These are phyloP conservation scores for Manis crassicaudata DNA, from an alignment of 2,797 vertebrate species.

Conservation along the genomic window DNA sequence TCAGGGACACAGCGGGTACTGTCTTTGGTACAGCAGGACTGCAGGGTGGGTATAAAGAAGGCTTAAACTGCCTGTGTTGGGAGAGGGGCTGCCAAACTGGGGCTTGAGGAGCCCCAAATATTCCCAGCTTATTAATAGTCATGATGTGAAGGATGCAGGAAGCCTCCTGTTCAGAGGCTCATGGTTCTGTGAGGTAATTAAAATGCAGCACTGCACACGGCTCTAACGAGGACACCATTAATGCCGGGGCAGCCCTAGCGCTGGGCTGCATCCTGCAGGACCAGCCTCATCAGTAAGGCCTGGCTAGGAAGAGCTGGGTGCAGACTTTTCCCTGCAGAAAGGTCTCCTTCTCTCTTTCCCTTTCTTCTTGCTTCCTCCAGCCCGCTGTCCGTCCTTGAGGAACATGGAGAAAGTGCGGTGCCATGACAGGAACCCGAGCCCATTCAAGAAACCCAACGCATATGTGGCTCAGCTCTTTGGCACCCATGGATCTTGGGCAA, in stretches of 20 bases:
- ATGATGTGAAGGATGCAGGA: not conserved
- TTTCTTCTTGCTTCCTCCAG: not conserved
- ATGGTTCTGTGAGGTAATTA: conserved; percentile 25
- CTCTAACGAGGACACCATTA: not conserved
- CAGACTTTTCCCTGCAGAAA: not conserved
- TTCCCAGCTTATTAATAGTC: conserved; percentile 43
- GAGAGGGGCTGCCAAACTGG: not conserved
- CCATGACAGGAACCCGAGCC: not conserved
- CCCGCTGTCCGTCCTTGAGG: not conserved
- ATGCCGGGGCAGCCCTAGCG: fast-evolving
- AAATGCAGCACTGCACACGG: not conserved
- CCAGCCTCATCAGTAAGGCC: not conserved
- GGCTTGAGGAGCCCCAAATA: not conserved
- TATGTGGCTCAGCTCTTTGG: not conserved
- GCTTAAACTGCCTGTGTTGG: not conserved
- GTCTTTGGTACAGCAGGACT: not conserved
- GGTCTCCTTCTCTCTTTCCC: not conserved
- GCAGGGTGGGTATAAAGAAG: not conserved
- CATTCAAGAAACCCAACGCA: not conserved
- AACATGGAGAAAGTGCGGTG: not conserved
- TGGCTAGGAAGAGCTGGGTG: not conserved
- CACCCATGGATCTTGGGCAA: not conserved
- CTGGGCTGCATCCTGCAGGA: not conserved
- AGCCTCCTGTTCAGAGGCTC: not conserved
- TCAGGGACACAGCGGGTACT: not conserved